These are phyloP conservation scores for Allygus modestus DNA, from an alignment of 2,888 invertebrate genomes.

Conservation along the genomic window DNA sequence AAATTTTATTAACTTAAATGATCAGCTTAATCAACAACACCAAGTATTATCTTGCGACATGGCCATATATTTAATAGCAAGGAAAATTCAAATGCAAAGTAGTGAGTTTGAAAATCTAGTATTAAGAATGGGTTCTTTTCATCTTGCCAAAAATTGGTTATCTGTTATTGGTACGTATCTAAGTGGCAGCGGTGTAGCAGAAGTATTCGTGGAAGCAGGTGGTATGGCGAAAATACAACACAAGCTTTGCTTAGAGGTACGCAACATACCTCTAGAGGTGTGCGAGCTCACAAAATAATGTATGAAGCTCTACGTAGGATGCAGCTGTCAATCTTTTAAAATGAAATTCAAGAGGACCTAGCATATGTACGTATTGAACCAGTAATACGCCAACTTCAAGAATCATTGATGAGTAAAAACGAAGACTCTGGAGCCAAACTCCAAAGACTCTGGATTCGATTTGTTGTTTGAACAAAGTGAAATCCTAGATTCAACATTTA, in stretches of 20 bases:
- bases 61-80: slow-evolving; percentile 21
- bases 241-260: slow-evolving; percentile 14
- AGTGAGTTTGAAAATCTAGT: slow-evolving; percentile 10
- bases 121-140: slow-evolving; percentile 4
- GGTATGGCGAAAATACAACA: slow-evolving; percentile 13
- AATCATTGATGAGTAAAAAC: neutral
- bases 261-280: slow-evolving; percentile 6
- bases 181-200: slow-evolving; percentile 19
- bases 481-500: neutral
- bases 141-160: slow-evolving; percentile 26
- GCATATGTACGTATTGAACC: neutral
- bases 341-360: neutral
- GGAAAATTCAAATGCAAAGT: slow-evolving; percentile 7
- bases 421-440: slow-evolving; percentile 9
- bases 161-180: slow-evolving; percentile 4
- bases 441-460: neutral
- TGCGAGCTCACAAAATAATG: slow-evolving; percentile 20
- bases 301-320: slow-evolving; percentile 22
- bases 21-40: slow-evolving; percentile 14
- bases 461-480: slow-evolving; percentile 10
- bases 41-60: slow-evolving; percentile 28
- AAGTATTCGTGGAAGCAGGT: slow-evolving; percentile 6
- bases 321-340: neutral
- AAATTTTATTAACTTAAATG: slow-evolving; percentile 26
- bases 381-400: neutral